Conservation (phyloP, 2,888 invertebrate species). For the Coenonympha arcania region DNA sequence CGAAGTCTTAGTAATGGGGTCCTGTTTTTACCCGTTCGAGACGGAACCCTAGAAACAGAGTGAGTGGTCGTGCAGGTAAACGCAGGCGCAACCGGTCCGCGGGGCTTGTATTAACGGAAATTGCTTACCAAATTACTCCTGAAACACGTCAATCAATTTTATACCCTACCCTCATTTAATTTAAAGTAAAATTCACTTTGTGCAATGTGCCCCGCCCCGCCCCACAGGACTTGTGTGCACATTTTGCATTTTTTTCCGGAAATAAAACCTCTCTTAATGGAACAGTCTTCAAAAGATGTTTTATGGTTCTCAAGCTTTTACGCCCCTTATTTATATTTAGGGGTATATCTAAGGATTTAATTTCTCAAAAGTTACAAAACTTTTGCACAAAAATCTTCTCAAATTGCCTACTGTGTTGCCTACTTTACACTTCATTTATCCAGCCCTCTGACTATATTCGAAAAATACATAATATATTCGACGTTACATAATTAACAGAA, state of each 20-base stretch:
- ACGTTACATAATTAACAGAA: too few relatives aligned
- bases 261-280: conserved; percentile 42
- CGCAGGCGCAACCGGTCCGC: conserved; percentile 45
- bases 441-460: too few relatives aligned
- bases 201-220: too few relatives aligned
- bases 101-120: conserved; percentile 50
- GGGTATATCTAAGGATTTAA: too few relatives aligned
- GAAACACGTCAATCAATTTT: conserved; percentile 28
- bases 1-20: too few relatives aligned
- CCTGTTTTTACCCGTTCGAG: neutral
- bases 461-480: too few relatives aligned
- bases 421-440: too few relatives aligned
- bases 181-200: conserved; percentile 12
- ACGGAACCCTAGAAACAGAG: conserved; percentile 22
- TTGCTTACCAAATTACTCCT: conserved; percentile 52
- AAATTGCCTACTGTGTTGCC: too few relatives aligned
- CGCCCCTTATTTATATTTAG: too few relatives aligned
- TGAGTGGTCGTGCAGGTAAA: conserved; percentile 56
- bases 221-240: conserved; percentile 37
- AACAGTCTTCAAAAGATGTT: conserved; percentile 25
- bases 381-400: too few relatives aligned
- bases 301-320: conserved; percentile 10
- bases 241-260: conserved; percentile 42
- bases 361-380: too few relatives aligned
- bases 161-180: conserved; percentile 27